These are phyloP conservation scores for Endotricha flammealis DNA, from an alignment of 2,888 invertebrate species.

Conservation along the genomic window DNA sequence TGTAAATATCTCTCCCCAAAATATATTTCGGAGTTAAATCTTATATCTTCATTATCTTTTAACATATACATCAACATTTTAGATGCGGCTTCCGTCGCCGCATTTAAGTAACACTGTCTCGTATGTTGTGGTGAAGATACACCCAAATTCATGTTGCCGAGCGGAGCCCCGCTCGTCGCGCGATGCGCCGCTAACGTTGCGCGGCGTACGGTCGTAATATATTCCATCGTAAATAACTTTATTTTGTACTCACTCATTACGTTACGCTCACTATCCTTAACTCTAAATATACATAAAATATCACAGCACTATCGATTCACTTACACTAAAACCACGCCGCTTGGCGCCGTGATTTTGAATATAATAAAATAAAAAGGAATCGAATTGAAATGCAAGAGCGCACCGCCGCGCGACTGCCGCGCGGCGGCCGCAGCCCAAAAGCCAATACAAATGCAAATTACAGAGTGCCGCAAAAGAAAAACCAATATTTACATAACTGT, in stretches of 20 bases:
- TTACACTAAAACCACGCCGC: slow-evolving; percentile 68
- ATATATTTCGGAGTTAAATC: slow-evolving; percentile 70
- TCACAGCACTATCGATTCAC: slow-evolving; percentile 78
- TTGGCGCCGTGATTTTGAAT: slow-evolving; percentile 55
- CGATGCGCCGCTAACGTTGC: not conserved
- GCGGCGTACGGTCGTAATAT: slow-evolving; percentile 16
- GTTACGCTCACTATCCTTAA: slow-evolving; percentile 60
- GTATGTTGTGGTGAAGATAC: slow-evolving; percentile 25
- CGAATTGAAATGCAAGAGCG: slow-evolving; percentile 62
- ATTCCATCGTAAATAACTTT: slow-evolving; percentile 49
- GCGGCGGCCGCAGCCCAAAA: not conserved
- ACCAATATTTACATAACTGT: slow-evolving; percentile 57
- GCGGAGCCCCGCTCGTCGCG: not conserved
- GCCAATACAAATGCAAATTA: slow-evolving; percentile 44
- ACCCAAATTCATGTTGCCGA: slow-evolving; percentile 13
- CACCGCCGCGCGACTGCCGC: slow-evolving; percentile 30
- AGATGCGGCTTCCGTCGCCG: slow-evolving; percentile 43
- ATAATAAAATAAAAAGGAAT: slow-evolving; percentile 61
- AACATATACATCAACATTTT: slow-evolving; percentile 52
- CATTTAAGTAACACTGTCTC: slow-evolving; percentile 39
- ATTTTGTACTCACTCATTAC: slow-evolving; percentile 67
- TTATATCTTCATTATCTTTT: slow-evolving; percentile 49
- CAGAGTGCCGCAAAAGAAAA: slow-evolving; percentile 54
- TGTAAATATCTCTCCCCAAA: slow-evolving; percentile 77
- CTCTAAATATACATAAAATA: slow-evolving; percentile 76